These are phyloP conservation scores for Agonopterix alstromeriana DNA, from an alignment of 2,888 invertebrate genomes.

Conservation along the genomic window DNA sequence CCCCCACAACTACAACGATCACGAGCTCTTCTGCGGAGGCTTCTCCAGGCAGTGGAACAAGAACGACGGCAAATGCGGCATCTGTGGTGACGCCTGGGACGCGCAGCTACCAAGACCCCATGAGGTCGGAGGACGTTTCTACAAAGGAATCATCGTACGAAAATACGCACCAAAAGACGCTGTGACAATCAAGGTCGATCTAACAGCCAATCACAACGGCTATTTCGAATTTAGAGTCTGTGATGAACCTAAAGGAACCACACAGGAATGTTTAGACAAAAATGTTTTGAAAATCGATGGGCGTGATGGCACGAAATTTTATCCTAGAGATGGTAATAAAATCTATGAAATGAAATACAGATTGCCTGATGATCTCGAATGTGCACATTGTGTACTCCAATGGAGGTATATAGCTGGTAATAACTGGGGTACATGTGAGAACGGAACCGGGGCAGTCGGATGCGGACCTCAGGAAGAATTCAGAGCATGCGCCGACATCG, in stretches of 20 bases:
- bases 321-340: conserved; percentile 86
- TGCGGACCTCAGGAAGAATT: conserved; percentile 95
- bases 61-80: conserved; percentile 90
- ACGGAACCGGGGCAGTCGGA: conserved; percentile 87
- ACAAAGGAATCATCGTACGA: conserved; percentile 88
- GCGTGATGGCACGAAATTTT: conserved; percentile 77
- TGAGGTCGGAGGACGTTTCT: conserved; percentile 90
- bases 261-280: conserved; percentile 87
- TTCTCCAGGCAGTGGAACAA: conserved; percentile 88
- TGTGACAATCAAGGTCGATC: conserved; percentile 85
- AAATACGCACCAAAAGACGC: conserved; percentile 82
- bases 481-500: conserved; percentile 88
- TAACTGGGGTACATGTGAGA: conserved; percentile 87
- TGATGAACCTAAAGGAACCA: conserved; percentile 81
- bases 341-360: conserved; percentile 86
- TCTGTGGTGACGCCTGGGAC: conserved; percentile 92
- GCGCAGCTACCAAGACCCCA: conserved; percentile 82
- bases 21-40: conserved; percentile 92
- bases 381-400: conserved; percentile 89
- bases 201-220: conserved; percentile 93
- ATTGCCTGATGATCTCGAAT: conserved; percentile 80
- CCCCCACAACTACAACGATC: conserved; percentile 92
- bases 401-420: conserved; percentile 93
- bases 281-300: conserved; percentile 78
- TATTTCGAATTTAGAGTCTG: conserved; percentile 92